Conservation (phyloP, 2,888 invertebrate genomes). For the Idaea aversata region DNA sequence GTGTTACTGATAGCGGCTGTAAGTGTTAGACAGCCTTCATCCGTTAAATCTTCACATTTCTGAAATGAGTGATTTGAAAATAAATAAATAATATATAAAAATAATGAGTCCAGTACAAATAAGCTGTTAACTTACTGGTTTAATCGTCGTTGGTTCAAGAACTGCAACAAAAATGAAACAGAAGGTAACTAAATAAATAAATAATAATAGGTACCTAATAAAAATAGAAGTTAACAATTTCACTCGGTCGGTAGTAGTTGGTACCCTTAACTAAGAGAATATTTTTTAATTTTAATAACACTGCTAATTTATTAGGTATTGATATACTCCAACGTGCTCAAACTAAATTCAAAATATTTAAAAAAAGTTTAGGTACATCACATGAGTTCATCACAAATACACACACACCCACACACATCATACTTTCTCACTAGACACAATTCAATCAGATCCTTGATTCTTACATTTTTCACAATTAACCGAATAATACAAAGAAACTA, state of each 20-base stretch:
- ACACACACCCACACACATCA: too few relatives aligned
- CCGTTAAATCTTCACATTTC: background rate
- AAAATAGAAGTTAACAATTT: too few relatives aligned
- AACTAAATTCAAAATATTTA: background rate
- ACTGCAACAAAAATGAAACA: background rate
- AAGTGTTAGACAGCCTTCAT: slow-evolving; percentile 9
- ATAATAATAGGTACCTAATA: too few relatives aligned
- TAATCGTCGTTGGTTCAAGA: background rate
- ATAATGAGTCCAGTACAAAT: background rate
- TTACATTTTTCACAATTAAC: background rate
- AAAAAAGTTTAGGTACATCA: background rate
- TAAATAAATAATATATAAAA: too few relatives aligned
- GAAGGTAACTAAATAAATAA: background rate
- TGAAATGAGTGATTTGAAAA: background rate
- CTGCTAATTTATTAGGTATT: too few relatives aligned
- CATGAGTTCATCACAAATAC: too few relatives aligned
- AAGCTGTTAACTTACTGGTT: background rate
- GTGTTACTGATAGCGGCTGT: slow-evolving; percentile 11
- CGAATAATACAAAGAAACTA: background rate
- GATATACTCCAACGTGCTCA: background rate
- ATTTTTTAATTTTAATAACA: background rate
- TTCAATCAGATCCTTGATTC: background rate
- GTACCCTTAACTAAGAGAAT: background rate
- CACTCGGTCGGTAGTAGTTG: too few relatives aligned
- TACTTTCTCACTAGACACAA: too few relatives aligned